These are phyloP conservation scores for Saturnia pavonia DNA, from an alignment of 2,888 invertebrate genomes.

Conservation along the genomic window DNA sequence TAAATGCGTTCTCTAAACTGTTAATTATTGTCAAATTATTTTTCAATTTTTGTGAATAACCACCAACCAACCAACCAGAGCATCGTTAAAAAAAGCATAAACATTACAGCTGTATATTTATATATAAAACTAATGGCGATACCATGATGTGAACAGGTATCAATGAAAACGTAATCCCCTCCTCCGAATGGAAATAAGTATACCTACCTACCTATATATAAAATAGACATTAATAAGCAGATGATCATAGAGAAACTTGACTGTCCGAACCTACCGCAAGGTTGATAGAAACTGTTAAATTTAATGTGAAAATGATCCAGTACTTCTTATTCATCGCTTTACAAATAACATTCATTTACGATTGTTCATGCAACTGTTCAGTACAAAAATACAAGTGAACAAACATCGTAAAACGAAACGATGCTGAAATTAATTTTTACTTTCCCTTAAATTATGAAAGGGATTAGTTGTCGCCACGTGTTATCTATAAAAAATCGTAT, in stretches of 20 bases:
- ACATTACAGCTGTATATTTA: not conserved
- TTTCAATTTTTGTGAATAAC: too few relatives aligned
- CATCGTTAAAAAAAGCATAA: not conserved
- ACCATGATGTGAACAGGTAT: not conserved
- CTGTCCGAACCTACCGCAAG: slow-evolving; percentile 58
- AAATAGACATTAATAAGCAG: slow-evolving; percentile 28
- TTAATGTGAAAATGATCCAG: slow-evolving; percentile 20
- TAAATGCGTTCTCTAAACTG: too few relatives aligned
- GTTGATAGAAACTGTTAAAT: slow-evolving; percentile 36
- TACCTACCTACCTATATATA: not conserved
- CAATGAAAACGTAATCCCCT: not conserved
- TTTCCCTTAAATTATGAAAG: slow-evolving; percentile 34
- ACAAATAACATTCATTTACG: slow-evolving; percentile 11
- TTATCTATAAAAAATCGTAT: slow-evolving; percentile 54
- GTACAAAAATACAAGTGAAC: slow-evolving; percentile 52
- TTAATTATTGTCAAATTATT: too few relatives aligned
- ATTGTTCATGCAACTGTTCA: slow-evolving; percentile 35
- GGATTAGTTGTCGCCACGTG: slow-evolving; percentile 57
- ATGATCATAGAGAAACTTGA: slow-evolving; percentile 37
- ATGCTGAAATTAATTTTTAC: slow-evolving; percentile 42
- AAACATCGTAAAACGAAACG: slow-evolving; percentile 63
- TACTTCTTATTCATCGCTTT: not conserved
- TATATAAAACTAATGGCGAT: not conserved
- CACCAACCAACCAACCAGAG: too few relatives aligned
- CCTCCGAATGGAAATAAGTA: not conserved